Conservation (phyloP, 2,797 vertebrate species). For the Hypotaenidia philippensis region DNA sequence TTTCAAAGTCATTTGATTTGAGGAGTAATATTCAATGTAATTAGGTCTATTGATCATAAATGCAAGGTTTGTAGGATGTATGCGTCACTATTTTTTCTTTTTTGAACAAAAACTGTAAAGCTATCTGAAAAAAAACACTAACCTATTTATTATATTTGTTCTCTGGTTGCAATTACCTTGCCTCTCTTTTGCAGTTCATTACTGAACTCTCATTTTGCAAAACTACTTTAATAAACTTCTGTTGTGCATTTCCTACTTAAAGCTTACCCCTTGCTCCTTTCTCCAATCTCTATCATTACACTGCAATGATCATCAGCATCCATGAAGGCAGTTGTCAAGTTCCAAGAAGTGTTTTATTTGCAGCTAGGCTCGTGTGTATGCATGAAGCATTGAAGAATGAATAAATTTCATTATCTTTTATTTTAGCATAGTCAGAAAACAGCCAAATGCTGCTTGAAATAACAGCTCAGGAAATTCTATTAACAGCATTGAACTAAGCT, state of each 20-base stretch:
- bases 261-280: background rate
- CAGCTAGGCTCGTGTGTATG: background rate
- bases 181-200: background rate
- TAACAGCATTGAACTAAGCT: background rate
- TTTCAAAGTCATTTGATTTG: background rate
- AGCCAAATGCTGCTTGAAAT: background rate
- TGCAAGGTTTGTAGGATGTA: background rate
- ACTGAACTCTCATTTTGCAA: background rate
- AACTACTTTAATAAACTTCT: background rate
- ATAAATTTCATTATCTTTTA: constrained; percentile 21
- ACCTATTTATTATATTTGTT: background rate
- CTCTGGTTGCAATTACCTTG: background rate
- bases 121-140: background rate
- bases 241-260: background rate
- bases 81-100: background rate
- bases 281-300: background rate
- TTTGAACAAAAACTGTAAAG: background rate
- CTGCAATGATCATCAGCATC: background rate
- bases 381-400: background rate
- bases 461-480: background rate
- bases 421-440: background rate
- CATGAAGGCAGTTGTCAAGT: background rate
- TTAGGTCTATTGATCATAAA: background rate
- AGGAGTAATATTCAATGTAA: background rate
- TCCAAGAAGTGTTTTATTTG: background rate